These are phyloP conservation scores for Neostethus bicornis DNA, from an alignment of 2,797 vertebrate genomes.

Conservation along the genomic window DNA sequence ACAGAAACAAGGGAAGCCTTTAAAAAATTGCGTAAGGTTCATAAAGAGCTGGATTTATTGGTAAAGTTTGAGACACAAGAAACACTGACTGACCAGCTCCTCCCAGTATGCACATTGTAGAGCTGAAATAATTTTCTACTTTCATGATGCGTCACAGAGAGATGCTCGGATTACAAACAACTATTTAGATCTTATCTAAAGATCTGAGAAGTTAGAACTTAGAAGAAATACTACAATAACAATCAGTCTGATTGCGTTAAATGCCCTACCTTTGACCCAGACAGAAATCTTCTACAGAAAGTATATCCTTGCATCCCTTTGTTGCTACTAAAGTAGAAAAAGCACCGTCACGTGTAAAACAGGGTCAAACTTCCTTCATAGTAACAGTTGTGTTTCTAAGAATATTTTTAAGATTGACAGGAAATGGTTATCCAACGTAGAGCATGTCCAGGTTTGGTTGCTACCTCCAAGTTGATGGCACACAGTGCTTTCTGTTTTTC, in stretches of 20 bases:
- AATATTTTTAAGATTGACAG: slow-evolving; percentile 61
- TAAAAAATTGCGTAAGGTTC: slow-evolving; percentile 23
- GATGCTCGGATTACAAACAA: neutral
- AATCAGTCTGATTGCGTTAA: slow-evolving; percentile 9
- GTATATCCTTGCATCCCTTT: slow-evolving; percentile 35
- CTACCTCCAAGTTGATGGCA: slow-evolving; percentile 58
- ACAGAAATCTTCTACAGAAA: slow-evolving; percentile 19
- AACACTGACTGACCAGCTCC: slow-evolving; percentile 12
- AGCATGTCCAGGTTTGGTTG: slow-evolving; percentile 44
- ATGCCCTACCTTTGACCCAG: slow-evolving; percentile 57
- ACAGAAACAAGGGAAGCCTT: slow-evolving; percentile 10
- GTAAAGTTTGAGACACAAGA: slow-evolving; percentile 29
- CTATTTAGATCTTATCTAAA: slow-evolving; percentile 5
- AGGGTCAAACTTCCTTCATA: slow-evolving; percentile 35
- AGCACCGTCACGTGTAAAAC: slow-evolving; percentile 24
- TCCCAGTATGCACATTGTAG: neutral
- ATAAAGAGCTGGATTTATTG: slow-evolving; percentile 23
- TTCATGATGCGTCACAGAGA: slow-evolving; percentile 27
- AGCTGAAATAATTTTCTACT: neutral
- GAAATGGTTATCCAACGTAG: slow-evolving; percentile 50
- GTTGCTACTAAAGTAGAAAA: slow-evolving; percentile 5
- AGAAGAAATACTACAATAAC: slow-evolving; percentile 8
- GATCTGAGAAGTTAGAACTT: neutral
- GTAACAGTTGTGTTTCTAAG: slow-evolving; percentile 35
- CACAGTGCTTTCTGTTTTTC: slow-evolving; percentile 53